phyloP scores from a whole-genome alignment of 2,113 vertebrate species.

The Struthio camelus region DNA sequence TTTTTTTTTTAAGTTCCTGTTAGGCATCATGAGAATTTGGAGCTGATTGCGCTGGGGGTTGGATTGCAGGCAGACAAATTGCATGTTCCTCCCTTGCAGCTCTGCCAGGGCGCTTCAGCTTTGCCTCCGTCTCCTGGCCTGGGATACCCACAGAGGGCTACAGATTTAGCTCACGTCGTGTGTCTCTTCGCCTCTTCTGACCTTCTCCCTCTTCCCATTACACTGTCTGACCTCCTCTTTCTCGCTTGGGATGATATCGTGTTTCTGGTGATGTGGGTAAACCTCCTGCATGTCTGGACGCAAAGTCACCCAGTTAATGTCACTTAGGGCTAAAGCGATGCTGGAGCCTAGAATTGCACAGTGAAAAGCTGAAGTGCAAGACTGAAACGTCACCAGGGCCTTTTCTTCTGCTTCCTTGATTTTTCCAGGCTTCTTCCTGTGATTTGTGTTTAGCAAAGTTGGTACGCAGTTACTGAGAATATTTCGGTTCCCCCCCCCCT shows the following conservation, averaged over 20 bases:
- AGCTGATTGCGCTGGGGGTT: background rate
- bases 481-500: background rate
- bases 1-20: background rate
- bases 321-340: background rate
- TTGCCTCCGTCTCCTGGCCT: background rate
- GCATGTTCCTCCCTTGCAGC: background rate
- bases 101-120: background rate
- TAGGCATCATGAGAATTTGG: background rate
- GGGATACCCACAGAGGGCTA: background rate
- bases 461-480: background rate
- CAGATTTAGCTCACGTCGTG: background rate
- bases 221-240: background rate
- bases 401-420: background rate
- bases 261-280: background rate
- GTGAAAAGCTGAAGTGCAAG: background rate
- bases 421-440: background rate
- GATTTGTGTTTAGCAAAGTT: background rate
- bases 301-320: background rate
- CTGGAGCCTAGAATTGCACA: background rate
- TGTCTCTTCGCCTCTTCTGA: background rate
- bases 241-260: background rate
- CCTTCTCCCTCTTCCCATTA: background rate
- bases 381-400: background rate
- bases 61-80: background rate
- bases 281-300: background rate